phyloP scores from a whole-genome alignment of 2,797 vertebrate genomes.

The Leptodactylus fallax region DNA sequence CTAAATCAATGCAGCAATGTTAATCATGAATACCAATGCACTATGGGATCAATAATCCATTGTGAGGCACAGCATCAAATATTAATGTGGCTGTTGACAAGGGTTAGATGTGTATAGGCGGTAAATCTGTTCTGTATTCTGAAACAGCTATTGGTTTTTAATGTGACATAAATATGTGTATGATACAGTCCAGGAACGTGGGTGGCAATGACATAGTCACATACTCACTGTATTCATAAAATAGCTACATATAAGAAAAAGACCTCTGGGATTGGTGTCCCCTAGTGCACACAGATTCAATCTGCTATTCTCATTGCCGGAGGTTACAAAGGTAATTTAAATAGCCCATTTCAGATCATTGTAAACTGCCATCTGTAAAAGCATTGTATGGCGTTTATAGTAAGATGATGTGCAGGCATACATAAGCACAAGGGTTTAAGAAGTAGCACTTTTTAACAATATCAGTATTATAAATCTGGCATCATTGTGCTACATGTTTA shows the following conservation, averaged over 20 bases:
- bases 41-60: slow-evolving; percentile 36
- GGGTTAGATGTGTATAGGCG: background rate
- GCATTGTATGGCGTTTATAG: background rate
- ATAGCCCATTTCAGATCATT: background rate
- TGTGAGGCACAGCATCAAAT: slow-evolving; percentile 28
- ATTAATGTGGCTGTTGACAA: slow-evolving; percentile 32
- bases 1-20: slow-evolving; percentile 22
- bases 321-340: background rate
- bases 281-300: background rate
- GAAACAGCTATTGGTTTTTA: background rate
- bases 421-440: background rate
- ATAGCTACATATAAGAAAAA: background rate
- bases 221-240: slow-evolving; percentile 10
- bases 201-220: background rate
- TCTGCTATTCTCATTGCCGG: background rate
- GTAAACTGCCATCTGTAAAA: background rate
- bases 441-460: no score
- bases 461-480: no score
- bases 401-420: background rate
- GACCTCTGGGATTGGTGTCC: slow-evolving; percentile 28
- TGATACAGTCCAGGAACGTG: background rate
- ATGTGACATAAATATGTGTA: background rate
- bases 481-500: no score
- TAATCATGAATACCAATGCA: slow-evolving; percentile 51
- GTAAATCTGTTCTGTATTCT: background rate